A percentile compares a stretch with the other conserved stretches of the same genome.
These are phyloP conservation scores for Oscheius sp. DNA, from an alignment of 2,888 invertebrate species.

Conservation along the genomic window DNA sequence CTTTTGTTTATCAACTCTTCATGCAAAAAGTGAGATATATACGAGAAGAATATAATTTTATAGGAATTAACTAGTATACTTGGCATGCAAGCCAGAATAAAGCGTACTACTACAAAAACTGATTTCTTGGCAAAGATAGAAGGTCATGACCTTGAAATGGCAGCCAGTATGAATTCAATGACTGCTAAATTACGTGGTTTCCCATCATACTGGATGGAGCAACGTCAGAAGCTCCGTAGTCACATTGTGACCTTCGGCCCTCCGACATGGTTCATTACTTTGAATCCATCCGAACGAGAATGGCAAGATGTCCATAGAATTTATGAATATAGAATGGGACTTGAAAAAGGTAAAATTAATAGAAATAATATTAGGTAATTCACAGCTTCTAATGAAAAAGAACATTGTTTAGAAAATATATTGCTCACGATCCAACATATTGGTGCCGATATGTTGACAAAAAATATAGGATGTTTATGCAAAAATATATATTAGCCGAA, in stretches of 20 bases:
- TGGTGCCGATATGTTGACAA: neutral
- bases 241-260: neutral
- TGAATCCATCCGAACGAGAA: neutral
- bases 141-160: no score
- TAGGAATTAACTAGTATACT: no score
- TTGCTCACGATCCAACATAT: neutral
- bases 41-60: no score
- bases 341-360: neutral
- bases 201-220: neutral
- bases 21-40: neutral
- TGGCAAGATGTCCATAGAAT: neutral
- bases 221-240: neutral
- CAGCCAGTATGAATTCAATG: no score
- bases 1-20: neutral
- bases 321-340: neutral
- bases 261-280: slow-evolving; percentile 3
- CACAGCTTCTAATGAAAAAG: neutral
- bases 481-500: neutral
- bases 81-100: neutral
- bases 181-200: neutral
- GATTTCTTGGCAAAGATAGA: no score
- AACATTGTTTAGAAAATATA: neutral
- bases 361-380: neutral
- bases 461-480: neutral
- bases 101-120: no score